Conservation (phyloP, 2,888 invertebrate genomes). For the Tachina lurida region DNA sequence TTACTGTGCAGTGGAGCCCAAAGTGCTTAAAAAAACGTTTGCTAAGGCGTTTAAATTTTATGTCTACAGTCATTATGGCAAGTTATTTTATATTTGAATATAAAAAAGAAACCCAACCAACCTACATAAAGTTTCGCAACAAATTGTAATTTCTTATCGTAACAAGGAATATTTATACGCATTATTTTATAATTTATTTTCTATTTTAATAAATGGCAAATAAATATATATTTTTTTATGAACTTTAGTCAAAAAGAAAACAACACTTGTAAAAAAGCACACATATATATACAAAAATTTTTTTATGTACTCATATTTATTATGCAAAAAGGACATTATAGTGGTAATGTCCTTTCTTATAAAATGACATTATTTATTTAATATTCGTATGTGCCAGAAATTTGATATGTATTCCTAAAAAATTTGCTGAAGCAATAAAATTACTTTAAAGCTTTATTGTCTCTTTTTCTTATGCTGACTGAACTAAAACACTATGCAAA, state of each 20-base stretch:
- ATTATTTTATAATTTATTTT: constrained; percentile 5
- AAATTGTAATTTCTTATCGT: neutral
- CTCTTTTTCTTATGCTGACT: constrained; percentile 33
- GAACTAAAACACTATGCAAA: constrained; percentile 39
- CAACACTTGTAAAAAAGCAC: neutral
- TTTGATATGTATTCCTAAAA: neutral
- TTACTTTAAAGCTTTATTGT: neutral
- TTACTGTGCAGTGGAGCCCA: neutral
- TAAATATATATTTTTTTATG: constrained; percentile 32
- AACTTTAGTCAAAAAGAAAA: constrained; percentile 10
- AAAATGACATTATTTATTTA: neutral
- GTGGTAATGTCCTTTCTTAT: neutral
- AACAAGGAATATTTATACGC: constrained; percentile 1
- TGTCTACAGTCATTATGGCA: neutral
- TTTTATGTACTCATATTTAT: neutral
- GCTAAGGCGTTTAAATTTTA: constrained; percentile 1
- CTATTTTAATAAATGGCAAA: constrained; percentile 31
- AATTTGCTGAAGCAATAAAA: constrained; percentile 24
- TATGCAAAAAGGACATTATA: neutral
- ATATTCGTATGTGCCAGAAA: neutral
- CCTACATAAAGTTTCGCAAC: neutral
- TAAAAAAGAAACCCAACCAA: neutral
- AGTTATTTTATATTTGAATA: neutral
- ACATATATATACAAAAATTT: neutral
- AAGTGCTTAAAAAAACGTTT: neutral